phyloP scores from a whole-genome alignment of 2,113 vertebrate species.

The Cranoglanis bouderius region DNA sequence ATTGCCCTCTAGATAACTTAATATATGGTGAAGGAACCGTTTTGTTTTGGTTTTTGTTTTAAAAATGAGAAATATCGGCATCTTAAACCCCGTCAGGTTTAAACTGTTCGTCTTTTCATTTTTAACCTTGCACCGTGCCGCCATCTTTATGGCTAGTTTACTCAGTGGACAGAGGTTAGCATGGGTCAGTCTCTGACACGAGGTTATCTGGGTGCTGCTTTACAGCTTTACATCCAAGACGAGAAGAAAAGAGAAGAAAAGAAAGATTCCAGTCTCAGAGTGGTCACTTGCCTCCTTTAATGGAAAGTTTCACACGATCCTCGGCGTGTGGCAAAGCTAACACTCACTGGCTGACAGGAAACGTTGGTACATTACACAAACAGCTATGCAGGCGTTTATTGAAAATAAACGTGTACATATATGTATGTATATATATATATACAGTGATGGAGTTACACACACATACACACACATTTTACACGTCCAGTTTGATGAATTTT shows the following conservation, averaged over 20 bases:
- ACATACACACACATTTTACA: slow-evolving; percentile 21
- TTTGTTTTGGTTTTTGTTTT: neutral
- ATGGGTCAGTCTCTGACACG: neutral
- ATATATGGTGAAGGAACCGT: neutral
- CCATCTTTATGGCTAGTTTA: neutral
- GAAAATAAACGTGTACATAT: too few species aligned
- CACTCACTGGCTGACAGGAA: slow-evolving; percentile 12
- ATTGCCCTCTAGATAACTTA: too few species aligned
- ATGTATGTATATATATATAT: neutral
- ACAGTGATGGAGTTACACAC: neutral
- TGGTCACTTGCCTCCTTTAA: neutral
- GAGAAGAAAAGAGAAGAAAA: neutral
- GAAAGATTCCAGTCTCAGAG: neutral
- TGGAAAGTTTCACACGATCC: slow-evolving; percentile 22
- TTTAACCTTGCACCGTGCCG: neutral
- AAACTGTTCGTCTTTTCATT: neutral
- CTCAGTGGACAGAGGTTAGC: neutral
- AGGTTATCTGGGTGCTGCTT: neutral
- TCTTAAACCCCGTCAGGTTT: neutral
- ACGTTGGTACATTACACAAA: neutral
- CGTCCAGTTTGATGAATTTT: neutral
- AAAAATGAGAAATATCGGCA: neutral
- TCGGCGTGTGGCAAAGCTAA: slow-evolving; percentile 28
- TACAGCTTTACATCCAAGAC: neutral
- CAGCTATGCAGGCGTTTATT: neutral